Evolutionary conservation across 2,888 invertebrate genomes (phyloP), one percentile per base, ranked within the genome.

Genomic region (Smittia aterrima): DNA sequence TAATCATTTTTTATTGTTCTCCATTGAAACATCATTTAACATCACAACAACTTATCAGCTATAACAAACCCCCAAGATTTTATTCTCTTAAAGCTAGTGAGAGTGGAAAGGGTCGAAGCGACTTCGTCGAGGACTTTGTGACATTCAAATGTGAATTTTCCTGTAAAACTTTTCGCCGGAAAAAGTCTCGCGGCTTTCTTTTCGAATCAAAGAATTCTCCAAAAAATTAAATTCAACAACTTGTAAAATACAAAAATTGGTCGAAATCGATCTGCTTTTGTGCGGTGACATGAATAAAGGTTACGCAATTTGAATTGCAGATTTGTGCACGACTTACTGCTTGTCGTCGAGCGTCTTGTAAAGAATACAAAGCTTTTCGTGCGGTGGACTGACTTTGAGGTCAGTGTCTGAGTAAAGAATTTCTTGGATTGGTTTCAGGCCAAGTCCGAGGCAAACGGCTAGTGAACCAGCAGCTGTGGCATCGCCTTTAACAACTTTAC

Each of bases 401-500:
- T 81, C 79, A 67, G 84, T 86, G 78, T 90, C 89, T n/a, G 85
- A 84, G 80, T 93, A 93, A 58, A 84, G 84, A 18, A 92, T 86
- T 76, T 89, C 88, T 68, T 87, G 85, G 38, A 89, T 84, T 0
- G 87, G 85, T 67, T 86, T 83, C 78, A 92, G 88, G 0, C 90
- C 92, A 62, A 89, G 84, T 27, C 88, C 88, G 0, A 62, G 24
- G 9, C 58, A 72, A 24, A 72, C 27, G 18, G 27, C 25, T 1
- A 58, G 32, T 13, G 54, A 54, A n/a, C 62, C 58, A 16, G 32
- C n/a, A 3, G 72, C 72, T 6, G 93, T 93, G 0, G 93, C 92
- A 79, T 93, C 93, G 18, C 89, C 90, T 82, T 92, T 93, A 78
- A 93, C 87, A 80, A 92, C 92, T 86, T 89, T 90, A 79, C 90